Percentiles rank a stretch among this genome's conserved stretches.
phyloP scores from a whole-genome alignment of 2,888 invertebrate genomes.

The Melinaea menophilus region DNA sequence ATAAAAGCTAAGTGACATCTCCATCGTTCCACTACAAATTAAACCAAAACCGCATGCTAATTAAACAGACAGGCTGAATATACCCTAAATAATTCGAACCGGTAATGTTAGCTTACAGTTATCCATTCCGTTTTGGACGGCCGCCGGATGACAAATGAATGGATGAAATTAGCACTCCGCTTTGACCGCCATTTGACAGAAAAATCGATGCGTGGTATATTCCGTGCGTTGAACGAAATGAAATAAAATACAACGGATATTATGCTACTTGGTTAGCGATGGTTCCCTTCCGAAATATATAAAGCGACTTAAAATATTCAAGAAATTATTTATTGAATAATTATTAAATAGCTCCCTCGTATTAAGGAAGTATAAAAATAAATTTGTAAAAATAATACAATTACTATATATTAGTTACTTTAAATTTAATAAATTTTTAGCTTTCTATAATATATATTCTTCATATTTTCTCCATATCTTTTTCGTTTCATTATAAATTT shows the following conservation, averaged over 20 bases:
- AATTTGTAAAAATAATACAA: too few species aligned
- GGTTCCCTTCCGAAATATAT: too few species aligned
- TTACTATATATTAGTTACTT: too few species aligned
- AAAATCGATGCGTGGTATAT: conserved; percentile 11
- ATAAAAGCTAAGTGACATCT: conserved; percentile 8
- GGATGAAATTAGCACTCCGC: conserved; percentile 15
- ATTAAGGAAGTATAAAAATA: too few species aligned
- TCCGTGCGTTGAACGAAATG: neutral
- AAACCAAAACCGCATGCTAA: conserved; percentile 21
- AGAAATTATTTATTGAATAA: too few species aligned
- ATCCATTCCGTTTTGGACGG: conserved; percentile 14
- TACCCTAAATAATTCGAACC: conserved; percentile 21
- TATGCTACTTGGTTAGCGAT: too few species aligned
- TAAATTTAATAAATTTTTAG: too few species aligned
- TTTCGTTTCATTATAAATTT: too few species aligned
- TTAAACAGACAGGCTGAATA: conserved; percentile 19
- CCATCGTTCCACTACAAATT: conserved; percentile 12
- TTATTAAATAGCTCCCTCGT: too few species aligned
- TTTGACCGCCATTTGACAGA: conserved; percentile 18
- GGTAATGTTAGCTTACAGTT: conserved; percentile 17
- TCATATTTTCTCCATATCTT: too few species aligned
- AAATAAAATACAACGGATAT: neutral
- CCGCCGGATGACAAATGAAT: conserved; percentile 10
- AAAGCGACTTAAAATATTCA: too few species aligned
- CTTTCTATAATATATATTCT: too few species aligned